Conservation (phyloP, 2,888 invertebrate species). For the Eilema griseolum region DNA sequence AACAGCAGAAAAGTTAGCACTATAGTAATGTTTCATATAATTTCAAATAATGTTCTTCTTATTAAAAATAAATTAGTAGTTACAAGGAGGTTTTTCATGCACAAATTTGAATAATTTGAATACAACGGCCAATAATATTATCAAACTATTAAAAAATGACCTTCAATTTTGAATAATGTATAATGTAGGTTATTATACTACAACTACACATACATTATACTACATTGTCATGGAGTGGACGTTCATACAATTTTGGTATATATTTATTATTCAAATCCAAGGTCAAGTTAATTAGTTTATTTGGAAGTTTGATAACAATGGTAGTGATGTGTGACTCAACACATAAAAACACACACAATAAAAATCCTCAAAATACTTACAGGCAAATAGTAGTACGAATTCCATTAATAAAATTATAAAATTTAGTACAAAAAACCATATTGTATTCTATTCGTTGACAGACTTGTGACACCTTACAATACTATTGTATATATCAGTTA, state of each 20-base stretch:
- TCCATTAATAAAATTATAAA: constrained; percentile 11
- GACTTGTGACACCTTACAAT: constrained; percentile 12
- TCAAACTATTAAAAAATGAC: not conserved
- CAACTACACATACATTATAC: not conserved
- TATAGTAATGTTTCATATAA: not conserved
- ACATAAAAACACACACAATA: not conserved
- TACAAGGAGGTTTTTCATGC: not conserved
- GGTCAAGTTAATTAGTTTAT: not conserved
- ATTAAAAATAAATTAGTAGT: not conserved
- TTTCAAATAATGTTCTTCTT: not conserved
- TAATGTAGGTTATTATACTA: no score
- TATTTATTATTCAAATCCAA: not conserved
- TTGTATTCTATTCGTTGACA: constrained; percentile 4
- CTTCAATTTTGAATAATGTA: not conserved
- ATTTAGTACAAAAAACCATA: constrained; percentile 15
- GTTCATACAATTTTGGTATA: not conserved
- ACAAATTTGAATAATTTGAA: not conserved
- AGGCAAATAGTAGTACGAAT: constrained; percentile 10
- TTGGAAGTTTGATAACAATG: not conserved
- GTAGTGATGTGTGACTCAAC: not conserved
- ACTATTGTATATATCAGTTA: constrained; percentile 18
- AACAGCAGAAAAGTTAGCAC: no score
- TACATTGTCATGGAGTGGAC: not conserved
- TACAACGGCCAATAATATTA: not conserved
- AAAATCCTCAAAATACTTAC: constrained; percentile 13